Evolutionary conservation across 2,113 vertebrate species (phyloP).

Genomic region (Abramis brama): DNA sequence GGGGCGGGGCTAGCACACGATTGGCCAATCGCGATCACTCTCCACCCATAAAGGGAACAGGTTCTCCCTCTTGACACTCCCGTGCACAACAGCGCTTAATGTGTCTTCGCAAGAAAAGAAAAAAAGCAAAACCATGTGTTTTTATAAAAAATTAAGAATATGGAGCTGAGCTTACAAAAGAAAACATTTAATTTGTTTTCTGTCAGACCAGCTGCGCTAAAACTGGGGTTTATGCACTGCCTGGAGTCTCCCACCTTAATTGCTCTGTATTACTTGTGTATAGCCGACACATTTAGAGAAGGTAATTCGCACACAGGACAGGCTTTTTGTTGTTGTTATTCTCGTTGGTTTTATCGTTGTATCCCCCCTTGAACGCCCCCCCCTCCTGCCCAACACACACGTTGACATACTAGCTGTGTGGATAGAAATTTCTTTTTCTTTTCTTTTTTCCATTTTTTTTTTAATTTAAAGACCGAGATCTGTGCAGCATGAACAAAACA

Average conservation of each 20-base stretch:
- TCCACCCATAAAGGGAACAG: slow-evolving; percentile 35
- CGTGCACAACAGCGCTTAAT: slow-evolving; percentile 72
- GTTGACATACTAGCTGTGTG: slow-evolving; percentile 39
- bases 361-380: slow-evolving; percentile 16
- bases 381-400: slow-evolving; percentile 23
- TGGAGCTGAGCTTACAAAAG: slow-evolving; percentile 77
- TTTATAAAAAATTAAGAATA: slow-evolving; percentile 38
- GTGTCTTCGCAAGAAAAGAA: slow-evolving; percentile 33
- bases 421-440: slow-evolving; percentile 61
- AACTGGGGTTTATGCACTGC: slow-evolving; percentile 19
- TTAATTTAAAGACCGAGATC: slow-evolving; percentile 70
- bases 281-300: slow-evolving; percentile 42
- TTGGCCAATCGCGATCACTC: slow-evolving; percentile 9
- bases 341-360: slow-evolving; percentile 11
- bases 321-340: slow-evolving; percentile 27
- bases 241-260: slow-evolving; percentile 17
- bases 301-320: slow-evolving; percentile 50
- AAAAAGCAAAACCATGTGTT: slow-evolving; percentile 37
- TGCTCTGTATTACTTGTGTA: slow-evolving; percentile 49
- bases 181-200: slow-evolving; percentile 74
- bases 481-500: slow-evolving; percentile 72
- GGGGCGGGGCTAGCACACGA: slow-evolving; percentile 12
- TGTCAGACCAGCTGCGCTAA: slow-evolving; percentile 31
- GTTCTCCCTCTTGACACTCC: slow-evolving; percentile 65
- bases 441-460: slow-evolving; percentile 18